These are phyloP conservation scores for Notiomystis cincta DNA, from an alignment of 2,113 vertebrate species.

Conservation along the genomic window DNA sequence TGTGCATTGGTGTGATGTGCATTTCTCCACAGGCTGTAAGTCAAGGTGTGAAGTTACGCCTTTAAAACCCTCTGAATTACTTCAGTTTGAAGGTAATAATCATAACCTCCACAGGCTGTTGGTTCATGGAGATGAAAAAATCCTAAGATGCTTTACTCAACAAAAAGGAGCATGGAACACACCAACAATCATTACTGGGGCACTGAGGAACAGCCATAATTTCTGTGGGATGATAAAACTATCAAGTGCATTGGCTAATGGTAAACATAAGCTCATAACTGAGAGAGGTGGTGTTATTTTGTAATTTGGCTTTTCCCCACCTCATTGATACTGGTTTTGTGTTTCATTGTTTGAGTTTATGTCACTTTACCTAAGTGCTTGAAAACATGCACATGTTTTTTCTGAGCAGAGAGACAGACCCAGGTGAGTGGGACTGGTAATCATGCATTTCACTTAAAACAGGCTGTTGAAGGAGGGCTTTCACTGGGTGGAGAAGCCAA, in stretches of 20 bases:
- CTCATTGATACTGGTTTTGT: not conserved
- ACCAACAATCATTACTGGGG: rapidly evolving
- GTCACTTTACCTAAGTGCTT: not conserved
- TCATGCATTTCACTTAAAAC: not conserved
- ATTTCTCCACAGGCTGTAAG: not conserved
- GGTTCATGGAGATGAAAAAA: not conserved
- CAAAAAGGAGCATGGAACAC: not conserved
- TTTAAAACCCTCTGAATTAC: not conserved
- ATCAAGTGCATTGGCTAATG: not conserved
- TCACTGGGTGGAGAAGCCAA: not conserved
- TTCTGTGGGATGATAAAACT: not conserved
- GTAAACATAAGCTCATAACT: not conserved
- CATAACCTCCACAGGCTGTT: not conserved
- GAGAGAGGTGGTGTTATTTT: not conserved
- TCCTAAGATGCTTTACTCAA: not conserved
- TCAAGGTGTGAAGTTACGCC: not conserved
- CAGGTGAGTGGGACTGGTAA: not conserved
- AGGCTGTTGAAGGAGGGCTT: not conserved
- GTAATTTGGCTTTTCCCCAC: not conserved
- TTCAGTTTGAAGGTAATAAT: not conserved
- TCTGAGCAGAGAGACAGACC: not conserved
- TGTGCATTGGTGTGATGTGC: not conserved
- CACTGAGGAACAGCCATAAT: not conserved
- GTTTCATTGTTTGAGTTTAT: not conserved
- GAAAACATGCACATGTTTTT: not conserved